Evolutionary conservation across 1,140 invertebrate genomes (phyloP), one percentile per base, ranked within the genome.

Genomic region (Heliconius himera): DNA sequence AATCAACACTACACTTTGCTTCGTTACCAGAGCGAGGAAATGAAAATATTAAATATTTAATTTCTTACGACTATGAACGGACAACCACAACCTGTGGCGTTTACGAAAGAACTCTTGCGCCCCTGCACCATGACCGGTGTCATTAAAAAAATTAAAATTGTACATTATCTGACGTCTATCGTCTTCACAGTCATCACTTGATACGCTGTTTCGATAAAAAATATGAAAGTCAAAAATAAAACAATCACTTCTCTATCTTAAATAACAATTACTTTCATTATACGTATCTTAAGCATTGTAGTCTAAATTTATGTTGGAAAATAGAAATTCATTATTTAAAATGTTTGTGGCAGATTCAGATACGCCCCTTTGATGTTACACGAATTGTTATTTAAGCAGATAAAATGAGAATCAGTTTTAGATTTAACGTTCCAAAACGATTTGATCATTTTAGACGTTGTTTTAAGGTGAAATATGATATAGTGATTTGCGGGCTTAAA

Each of bases 281-380:
- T 66, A 46, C 41, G 16, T 46, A 66, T 26, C 60, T 29, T 13
- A 66, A 66, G 9, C 60, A 66, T 66, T 66, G 22, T 66, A 26
- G 60, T 66, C 22, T 11, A 56, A 56, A 56, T 66, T 66, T 66
- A 66, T 16, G 22, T 66, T 66, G 26, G 60, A 26, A 66, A 66
- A 66, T 66, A 66, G 60, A 66, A 66, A 66, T 66, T 66, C 60
- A 66, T 66, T 66, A 66, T 66, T 66, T 66, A 66, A 66, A 66
- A 66, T 66, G 60, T 29, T 66, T 66, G 60, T 66, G 60, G 60
- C 60, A 66, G 60, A 66, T 66, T 66, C 26, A 11, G 26, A 29
- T 26, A 66, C 60, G 60, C 60, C 60, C 13, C 60, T 66, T 66
- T 66, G 60, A 66, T 66, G 60, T 66, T 16, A 66, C 60, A 66